phyloP scores from a whole-genome alignment of 2,113 vertebrate species.

The Melanotaenia duboulayi region DNA sequence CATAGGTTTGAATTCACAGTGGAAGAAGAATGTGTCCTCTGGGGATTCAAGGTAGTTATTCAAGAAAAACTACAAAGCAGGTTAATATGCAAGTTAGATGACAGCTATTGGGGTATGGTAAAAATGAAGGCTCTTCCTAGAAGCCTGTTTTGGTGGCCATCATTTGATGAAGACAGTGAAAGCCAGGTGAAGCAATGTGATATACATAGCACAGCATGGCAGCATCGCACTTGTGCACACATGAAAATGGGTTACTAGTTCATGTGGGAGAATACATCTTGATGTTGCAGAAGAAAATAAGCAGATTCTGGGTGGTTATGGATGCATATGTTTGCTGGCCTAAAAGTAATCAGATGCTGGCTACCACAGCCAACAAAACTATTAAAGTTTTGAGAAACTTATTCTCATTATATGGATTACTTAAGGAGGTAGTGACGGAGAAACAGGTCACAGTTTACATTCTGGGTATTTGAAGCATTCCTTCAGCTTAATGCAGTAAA shows the following conservation, averaged over 20 bases:
- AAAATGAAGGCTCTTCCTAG: conserved; percentile 11
- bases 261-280: no score
- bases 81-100: conserved; percentile 7
- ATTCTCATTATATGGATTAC: no score
- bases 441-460: no score
- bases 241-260: neutral
- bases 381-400: no score
- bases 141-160: conserved; percentile 16
- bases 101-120: conserved; percentile 15
- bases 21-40: neutral
- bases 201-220: conserved; percentile 1
- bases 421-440: no score
- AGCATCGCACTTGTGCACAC: conserved; percentile 8
- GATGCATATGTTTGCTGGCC: no score
- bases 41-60: conserved; percentile 7
- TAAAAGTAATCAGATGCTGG: no score
- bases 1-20: conserved; percentile 3
- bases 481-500: no score
- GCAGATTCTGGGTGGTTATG: no score
- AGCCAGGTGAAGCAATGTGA: neutral
- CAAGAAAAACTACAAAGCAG: neutral
- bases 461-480: no score
- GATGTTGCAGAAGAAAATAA: no score
- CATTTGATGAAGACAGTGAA: conserved; percentile 14
- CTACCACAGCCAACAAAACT: no score